Evolutionary conservation across 2,888 invertebrate species (phyloP), one percentile per base, ranked within the genome.

Genomic region (Criorhina ranunculi): DNA sequence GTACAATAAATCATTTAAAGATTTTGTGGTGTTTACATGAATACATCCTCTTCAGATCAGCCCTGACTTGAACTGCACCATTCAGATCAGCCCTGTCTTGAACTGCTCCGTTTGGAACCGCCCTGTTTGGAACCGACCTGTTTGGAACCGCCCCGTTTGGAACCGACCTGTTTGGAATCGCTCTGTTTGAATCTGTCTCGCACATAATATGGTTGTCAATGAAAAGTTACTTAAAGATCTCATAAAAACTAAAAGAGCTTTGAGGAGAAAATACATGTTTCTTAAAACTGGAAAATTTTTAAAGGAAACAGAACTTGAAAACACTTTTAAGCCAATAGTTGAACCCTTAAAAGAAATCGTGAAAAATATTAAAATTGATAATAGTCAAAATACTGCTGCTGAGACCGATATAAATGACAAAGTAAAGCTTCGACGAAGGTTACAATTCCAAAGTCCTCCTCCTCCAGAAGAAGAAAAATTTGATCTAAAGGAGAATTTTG

Each of bases 1-100:
- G 11, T 90, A 90, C 79, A 72, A 89, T 24, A 87, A 87, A 79
- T 88, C 88, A n/a, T 89, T 90, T 64, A 88, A 89, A 11, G 29
- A 42, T 55, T 70, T 44, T 60, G 11, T 35, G 8, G 2, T n/a
- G 33, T 11, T 15, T 15, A 24, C 24, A 24, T 24, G 24, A 24
- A 24, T 24, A 24, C 24, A 24, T 24, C 24, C 24, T 3, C 2
- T 24, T 24, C 24, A 24, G 24, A 24, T 3, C 24, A 24, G 24
- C 1, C 24, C 24, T 24, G 24, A 3, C 9, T 7, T 4, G 40
- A n/a, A n/a, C n/a, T n/a, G n/a, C n/a, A n/a, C n/a, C n/a, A n/a
- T n/a, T n/a, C n/a, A n/a, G n/a, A n/a, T n/a, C n/a, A n/a, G n/a
- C n/a, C n/a, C n/a, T n/a, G n/a, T n/a, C n/a, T n/a, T n/a, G n/a